Conservation (phyloP, 1,140 invertebrate species). For the Euura saliciscinereae region DNA sequence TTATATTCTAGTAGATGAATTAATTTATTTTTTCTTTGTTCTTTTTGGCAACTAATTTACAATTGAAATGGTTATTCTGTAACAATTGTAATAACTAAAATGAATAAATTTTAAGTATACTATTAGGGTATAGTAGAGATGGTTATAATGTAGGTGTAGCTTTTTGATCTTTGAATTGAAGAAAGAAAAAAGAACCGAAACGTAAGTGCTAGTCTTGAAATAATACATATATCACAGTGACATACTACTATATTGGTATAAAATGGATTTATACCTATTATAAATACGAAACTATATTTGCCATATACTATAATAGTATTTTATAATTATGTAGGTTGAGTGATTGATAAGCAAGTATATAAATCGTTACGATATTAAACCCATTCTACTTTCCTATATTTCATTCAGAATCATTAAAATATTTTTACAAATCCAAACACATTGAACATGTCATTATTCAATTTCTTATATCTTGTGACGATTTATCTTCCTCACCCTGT, state of each 20-base stretch:
- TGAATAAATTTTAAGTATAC: conserved; percentile 21
- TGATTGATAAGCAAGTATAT: background rate
- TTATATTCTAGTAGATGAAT: background rate
- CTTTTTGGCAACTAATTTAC: conserved; percentile 27
- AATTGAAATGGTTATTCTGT: conserved; percentile 39
- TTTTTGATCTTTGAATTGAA: conserved; percentile 28
- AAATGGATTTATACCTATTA: background rate
- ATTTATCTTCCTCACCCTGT: no score
- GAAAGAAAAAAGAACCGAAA: conserved; percentile 17
- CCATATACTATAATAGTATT: background rate
- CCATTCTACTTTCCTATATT: no score
- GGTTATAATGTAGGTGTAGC: conserved; percentile 37
- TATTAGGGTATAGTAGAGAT: conserved; percentile 15
- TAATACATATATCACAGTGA: conserved; percentile 24
- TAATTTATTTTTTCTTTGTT: background rate
- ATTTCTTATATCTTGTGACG: no score
- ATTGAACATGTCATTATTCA: no score
- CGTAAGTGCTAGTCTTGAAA: conserved; percentile 49
- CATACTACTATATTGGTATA: background rate
- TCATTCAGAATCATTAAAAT: no score
- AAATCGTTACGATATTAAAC: no score
- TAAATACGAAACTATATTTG: background rate
- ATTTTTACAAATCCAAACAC: no score
- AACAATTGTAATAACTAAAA: conserved; percentile 12
- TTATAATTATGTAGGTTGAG: background rate